phyloP scores from a whole-genome alignment of 2,797 vertebrate species.

The Iguana delicatissima region DNA sequence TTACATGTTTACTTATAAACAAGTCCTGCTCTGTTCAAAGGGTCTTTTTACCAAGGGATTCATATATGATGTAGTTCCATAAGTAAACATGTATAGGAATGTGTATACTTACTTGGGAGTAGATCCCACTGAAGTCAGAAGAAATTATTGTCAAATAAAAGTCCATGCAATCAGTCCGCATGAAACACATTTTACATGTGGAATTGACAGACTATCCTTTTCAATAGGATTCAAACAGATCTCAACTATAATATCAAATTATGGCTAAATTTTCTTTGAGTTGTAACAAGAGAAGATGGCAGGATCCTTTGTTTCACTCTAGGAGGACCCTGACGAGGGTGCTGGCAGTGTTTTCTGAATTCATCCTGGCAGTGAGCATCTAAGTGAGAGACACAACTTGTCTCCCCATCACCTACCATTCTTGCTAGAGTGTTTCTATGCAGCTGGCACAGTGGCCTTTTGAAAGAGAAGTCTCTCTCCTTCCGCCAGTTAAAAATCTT shows the following conservation, averaged over 20 bases:
- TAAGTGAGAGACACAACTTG: neutral
- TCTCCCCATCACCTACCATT: constrained; percentile 20
- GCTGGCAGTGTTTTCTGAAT: neutral
- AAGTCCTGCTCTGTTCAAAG: no score
- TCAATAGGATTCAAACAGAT: neutral
- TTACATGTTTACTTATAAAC: neutral
- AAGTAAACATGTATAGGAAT: neutral
- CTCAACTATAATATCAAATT: neutral
- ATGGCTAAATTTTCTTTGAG: neutral
- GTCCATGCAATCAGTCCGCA: no score
- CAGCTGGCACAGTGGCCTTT: neutral
- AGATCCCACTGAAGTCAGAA: neutral
- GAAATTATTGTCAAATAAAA: neutral
- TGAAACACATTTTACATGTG: neutral
- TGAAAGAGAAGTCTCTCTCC: no score
- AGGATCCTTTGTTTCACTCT: neutral
- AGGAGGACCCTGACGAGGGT: constrained; percentile 26
- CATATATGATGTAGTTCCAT: neutral
- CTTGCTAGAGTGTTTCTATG: neutral
- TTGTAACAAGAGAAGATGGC: neutral
- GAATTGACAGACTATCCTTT: neutral
- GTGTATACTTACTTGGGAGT: neutral
- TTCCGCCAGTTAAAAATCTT: no score
- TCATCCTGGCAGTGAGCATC: constrained; percentile 33
- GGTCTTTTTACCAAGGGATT: neutral